A percentile compares a stretch with the other conserved stretches of the same genome.
Conservation (phyloP, 2,888 invertebrate genomes). For the Orthonychiurus folsomi region DNA sequence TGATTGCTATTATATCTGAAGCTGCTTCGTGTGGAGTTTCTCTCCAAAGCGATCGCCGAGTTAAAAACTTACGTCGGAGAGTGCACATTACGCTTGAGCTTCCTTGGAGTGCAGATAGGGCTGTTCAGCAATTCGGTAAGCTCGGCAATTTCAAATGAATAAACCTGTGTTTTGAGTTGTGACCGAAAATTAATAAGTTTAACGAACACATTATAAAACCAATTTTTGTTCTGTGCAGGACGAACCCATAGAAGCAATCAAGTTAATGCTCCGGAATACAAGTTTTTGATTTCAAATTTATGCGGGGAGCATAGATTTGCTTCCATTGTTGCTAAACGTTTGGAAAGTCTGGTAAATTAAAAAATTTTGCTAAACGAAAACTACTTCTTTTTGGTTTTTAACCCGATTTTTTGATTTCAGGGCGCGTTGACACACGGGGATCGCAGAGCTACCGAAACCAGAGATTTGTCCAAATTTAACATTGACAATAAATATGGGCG, state of each 20-base stretch:
- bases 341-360: slow-evolving; percentile 66
- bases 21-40: slow-evolving; percentile 98
- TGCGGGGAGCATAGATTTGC: slow-evolving; percentile 97
- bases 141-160: no score
- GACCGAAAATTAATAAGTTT: background rate
- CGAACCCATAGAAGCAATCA: slow-evolving; percentile 95
- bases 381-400: background rate
- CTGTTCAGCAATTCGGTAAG: slow-evolving; percentile 83
- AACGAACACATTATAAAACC: background rate
- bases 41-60: slow-evolving; percentile 88
- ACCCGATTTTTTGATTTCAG: slow-evolving; percentile 40
- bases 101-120: slow-evolving; percentile 98
- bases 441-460: slow-evolving; percentile 89
- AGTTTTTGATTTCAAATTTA: slow-evolving; percentile 95
- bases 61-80: slow-evolving; percentile 80
- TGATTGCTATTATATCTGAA: slow-evolving; percentile 97
- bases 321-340: slow-evolving; percentile 88
- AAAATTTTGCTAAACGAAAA: background rate
- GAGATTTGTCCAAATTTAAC: slow-evolving; percentile 96
- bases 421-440: slow-evolving; percentile 99
- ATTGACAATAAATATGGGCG: slow-evolving; percentile 98
- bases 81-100: slow-evolving; percentile 97
- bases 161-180: no score
- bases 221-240: slow-evolving; percentile 50
- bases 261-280: slow-evolving; percentile 96